These are phyloP conservation scores for Otolemur garnettii DNA, from an alignment of 2,113 vertebrate genomes.

Conservation along the genomic window DNA sequence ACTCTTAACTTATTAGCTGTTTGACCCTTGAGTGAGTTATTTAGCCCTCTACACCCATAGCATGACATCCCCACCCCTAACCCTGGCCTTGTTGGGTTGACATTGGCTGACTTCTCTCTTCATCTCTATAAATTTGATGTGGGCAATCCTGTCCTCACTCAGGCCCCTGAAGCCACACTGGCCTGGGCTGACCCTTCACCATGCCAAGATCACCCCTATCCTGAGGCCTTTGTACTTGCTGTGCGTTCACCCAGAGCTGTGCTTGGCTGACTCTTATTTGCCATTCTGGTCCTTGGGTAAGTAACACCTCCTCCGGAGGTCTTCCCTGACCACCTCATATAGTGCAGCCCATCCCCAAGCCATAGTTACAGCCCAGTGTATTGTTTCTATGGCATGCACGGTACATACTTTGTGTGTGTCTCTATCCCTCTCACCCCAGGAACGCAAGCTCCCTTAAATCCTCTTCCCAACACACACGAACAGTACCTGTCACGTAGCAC, in stretches of 20 bases:
- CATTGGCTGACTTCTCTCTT: background rate
- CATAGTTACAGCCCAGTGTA: background rate
- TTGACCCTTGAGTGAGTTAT: background rate
- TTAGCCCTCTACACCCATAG: background rate
- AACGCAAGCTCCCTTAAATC: background rate
- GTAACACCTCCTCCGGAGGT: background rate
- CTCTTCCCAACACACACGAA: background rate
- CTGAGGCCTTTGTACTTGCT: slow-evolving; percentile 9
- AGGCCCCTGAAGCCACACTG: background rate
- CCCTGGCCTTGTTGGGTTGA: background rate
- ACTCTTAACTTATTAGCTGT: background rate
- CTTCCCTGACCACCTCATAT: background rate
- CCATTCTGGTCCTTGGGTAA: background rate
- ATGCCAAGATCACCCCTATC: background rate
- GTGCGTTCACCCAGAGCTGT: background rate
- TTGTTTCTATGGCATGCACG: background rate
- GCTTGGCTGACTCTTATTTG: slow-evolving; percentile 10
- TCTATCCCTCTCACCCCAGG: background rate
- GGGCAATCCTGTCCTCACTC: background rate
- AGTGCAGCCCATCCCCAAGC: background rate
- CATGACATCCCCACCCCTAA: background rate
- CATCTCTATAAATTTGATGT: background rate
- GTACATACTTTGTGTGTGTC: background rate
- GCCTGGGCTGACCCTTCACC: background rate
- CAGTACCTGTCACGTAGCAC: background rate